Evolutionary conservation across 2,113 vertebrate genomes (phyloP).

Genomic region (Psephotus haematonotus): DNA sequence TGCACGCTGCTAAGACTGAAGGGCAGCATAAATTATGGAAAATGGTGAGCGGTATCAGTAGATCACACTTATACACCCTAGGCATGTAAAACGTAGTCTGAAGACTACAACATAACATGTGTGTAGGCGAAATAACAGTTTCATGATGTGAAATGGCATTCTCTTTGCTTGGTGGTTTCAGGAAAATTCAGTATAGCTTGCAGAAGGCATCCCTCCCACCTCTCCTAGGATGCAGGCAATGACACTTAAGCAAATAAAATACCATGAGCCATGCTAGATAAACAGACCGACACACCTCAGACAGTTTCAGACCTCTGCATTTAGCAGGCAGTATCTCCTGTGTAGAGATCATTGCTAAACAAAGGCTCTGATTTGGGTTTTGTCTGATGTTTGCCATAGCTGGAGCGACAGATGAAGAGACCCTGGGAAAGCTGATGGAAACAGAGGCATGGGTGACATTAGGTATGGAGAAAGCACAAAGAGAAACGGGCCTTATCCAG

Average conservation of each 20-base stretch:
- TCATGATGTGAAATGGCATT: neutral
- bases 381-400: neutral
- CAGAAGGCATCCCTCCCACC: neutral
- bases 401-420: neutral
- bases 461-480: neutral
- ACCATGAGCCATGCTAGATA: neutral
- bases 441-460: neutral
- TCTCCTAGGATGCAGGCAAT: neutral
- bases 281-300: neutral
- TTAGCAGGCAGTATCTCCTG: neutral
- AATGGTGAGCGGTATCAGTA: neutral
- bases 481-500: neutral
- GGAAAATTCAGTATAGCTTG: neutral
- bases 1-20: neutral
- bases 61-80: neutral
- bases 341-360: neutral
- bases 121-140: neutral
- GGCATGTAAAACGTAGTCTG: neutral
- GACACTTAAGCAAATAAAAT: constrained; percentile 35
- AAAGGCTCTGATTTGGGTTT: neutral
- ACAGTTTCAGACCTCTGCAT: neutral
- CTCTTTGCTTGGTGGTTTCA: neutral
- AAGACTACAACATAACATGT: neutral
- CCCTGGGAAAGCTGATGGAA: neutral
- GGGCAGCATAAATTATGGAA: constrained; percentile 48